Base-by-base conservation (phyloP, 2,113 vertebrate genomes). In the Daboia siamensis region DNA sequence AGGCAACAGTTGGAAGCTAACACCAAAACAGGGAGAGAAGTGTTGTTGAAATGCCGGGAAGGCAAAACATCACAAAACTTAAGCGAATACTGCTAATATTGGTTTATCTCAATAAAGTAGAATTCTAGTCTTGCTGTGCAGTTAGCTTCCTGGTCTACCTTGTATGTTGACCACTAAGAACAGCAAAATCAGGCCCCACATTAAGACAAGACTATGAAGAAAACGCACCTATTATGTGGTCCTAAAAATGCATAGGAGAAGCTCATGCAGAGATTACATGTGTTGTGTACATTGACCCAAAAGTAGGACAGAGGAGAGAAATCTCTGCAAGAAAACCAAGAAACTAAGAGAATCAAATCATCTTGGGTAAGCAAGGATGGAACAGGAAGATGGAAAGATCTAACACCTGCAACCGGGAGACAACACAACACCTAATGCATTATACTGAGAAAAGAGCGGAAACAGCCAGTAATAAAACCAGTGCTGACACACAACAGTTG, bases 401-500 rank as follows among this genome's bases (percentile, higher is more conserved):
- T 33, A 13, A 17, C 55, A 21, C 4, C 6, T 7, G 20, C 33
- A 39, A 8, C 11, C 2, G n/a, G 55, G 29, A 56, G 54, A 24
- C 29, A 44, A n/a, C 26, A 10, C 29, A 24, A n/a, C 10, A 5
- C 20, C 15, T 17, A 64, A 29, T 26, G 17, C 86, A 48, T 56
- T 26, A 10, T 29, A 11, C 26, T 8, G 24, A 39, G 52, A 44
- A 55, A 24, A 0, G 33, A 74, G 59, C 20, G 15, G 15, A 52
- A 12, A 55, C 26, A 46, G 52, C 39, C 87, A 21, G 29, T 84
- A 84, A 88, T 48, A 33, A 13, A 90, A 44, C 1, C 0, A 0
- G 0, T 86, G 52, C 24, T 29, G 52, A 57, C 87, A n/a, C 46
- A 93, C 90, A 93, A 93, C 95, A 94, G 93, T 94, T 95, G 91